phyloP scores from a whole-genome alignment of 2,888 invertebrate genomes.

The Drosophila silvestris region DNA sequence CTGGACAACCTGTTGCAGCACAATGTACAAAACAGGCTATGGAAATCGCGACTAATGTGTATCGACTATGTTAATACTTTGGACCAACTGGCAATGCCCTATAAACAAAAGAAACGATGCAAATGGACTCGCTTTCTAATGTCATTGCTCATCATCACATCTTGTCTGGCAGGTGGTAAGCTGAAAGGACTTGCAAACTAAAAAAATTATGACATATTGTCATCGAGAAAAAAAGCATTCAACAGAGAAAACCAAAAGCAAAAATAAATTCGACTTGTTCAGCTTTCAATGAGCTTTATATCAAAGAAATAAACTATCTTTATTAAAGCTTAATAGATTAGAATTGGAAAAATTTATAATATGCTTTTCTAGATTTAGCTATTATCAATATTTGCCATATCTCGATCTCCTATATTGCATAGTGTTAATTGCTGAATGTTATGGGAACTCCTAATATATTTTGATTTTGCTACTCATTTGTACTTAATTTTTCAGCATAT shows the following conservation, averaged over 20 bases:
- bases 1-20: background rate
- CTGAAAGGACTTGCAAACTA: background rate
- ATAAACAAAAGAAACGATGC: background rate
- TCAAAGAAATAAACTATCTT: background rate
- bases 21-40: background rate
- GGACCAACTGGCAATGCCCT: background rate
- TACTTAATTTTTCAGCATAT: conserved; percentile 23
- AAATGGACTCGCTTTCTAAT: background rate
- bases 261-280: background rate
- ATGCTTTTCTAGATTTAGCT: background rate
- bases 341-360: background rate
- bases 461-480: background rate
- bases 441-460: background rate
- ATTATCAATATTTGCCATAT: background rate
- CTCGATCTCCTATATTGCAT: background rate
- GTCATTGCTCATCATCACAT: conserved; percentile 1
- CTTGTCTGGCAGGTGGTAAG: conserved; percentile 45
- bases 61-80: conserved; percentile 7
- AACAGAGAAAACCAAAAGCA: background rate
- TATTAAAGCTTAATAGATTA: background rate
- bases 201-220: background rate
- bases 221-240: background rate
- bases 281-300: background rate
- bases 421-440: background rate
- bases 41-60: background rate